These are phyloP conservation scores for Forficula auricularia DNA, from an alignment of 1,140 invertebrate genomes.

Conservation along the genomic window DNA sequence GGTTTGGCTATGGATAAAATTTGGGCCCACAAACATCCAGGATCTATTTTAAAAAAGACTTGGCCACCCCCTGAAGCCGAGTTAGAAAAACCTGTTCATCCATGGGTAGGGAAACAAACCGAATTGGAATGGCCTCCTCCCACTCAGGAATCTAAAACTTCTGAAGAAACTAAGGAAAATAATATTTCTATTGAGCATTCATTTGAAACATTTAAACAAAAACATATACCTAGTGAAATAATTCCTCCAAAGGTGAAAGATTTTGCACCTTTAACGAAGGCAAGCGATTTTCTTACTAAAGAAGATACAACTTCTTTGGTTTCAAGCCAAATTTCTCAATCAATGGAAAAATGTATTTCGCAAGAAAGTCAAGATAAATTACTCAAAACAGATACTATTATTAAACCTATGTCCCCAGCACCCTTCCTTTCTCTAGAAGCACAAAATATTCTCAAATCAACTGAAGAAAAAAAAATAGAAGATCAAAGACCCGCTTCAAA, in stretches of 20 bases:
- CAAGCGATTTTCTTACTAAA: no score
- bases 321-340: no score
- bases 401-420: no score
- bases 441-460: background rate
- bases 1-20: constrained; percentile 18
- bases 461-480: background rate
- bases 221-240: background rate
- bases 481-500: background rate
- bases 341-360: no score
- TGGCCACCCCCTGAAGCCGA: constrained; percentile 29
- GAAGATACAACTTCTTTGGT: no score
- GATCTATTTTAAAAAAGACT: constrained; percentile 27
- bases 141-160: constrained; percentile 16
- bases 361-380: no score
- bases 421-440: no score
- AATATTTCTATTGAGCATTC: constrained; percentile 1
- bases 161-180: constrained; percentile 7
- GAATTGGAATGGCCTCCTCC: constrained; percentile 20
- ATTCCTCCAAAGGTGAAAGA: no score
- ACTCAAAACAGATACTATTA: no score
- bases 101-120: constrained; percentile 18
- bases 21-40: constrained; percentile 32
- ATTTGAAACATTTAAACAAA: background rate
- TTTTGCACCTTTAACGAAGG: no score
- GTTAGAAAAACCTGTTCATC: constrained; percentile 17